phyloP scores from a whole-genome alignment of 2,797 vertebrate genomes.

The Gambusia yucatana region DNA sequence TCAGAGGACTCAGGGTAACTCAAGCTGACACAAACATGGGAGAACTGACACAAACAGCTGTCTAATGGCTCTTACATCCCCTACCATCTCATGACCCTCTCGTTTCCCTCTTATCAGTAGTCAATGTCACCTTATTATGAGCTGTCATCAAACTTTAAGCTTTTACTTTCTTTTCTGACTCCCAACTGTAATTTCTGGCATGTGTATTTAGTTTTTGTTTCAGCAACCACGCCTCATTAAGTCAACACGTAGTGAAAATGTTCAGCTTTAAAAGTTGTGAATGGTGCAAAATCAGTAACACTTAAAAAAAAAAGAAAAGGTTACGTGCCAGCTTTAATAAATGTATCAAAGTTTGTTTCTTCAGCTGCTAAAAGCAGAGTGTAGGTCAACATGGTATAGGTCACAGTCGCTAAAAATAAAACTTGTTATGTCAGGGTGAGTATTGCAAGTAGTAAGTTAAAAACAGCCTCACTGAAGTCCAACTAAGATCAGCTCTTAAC shows the following conservation, averaged over 20 bases:
- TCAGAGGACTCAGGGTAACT: slow-evolving; percentile 62
- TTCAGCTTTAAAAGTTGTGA: neutral
- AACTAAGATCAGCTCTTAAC: slow-evolving; percentile 25
- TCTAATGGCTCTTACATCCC: slow-evolving; percentile 40
- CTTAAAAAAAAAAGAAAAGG: neutral
- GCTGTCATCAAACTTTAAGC: neutral
- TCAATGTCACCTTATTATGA: slow-evolving; percentile 25
- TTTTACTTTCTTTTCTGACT: slow-evolving; percentile 23
- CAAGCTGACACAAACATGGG: slow-evolving; percentile 76
- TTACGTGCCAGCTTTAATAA: neutral
- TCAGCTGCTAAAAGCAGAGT: slow-evolving; percentile 25
- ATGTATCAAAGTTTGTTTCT: neutral
- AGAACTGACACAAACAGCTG: slow-evolving; percentile 82
- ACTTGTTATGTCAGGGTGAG: slow-evolving; percentile 61
- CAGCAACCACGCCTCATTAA: neutral
- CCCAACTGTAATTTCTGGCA: neutral
- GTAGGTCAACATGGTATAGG: slow-evolving; percentile 23
- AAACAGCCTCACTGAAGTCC: slow-evolving; percentile 55
- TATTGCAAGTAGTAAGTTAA: slow-evolving; percentile 39
- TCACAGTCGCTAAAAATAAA: slow-evolving; percentile 68
- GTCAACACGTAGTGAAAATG: neutral
- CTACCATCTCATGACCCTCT: slow-evolving; percentile 7
- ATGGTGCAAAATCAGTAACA: neutral
- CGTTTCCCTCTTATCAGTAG: slow-evolving; percentile 23
- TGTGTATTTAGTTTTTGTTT: neutral